Evolutionary conservation across 2,888 invertebrate species (phyloP).

Genomic region (Pemphredon lugubris): DNA sequence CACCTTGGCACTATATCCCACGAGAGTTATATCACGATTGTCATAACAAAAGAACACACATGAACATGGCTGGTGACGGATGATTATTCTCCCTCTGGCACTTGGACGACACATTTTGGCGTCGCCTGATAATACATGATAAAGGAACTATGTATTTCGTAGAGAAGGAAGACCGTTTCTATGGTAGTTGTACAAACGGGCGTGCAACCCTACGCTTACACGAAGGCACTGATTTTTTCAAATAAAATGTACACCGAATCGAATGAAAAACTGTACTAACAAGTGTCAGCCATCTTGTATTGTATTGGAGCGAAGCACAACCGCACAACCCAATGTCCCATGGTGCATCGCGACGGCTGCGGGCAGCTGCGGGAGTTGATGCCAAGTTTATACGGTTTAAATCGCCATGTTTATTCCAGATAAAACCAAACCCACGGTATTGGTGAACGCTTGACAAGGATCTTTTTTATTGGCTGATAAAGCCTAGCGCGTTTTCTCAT

Average conservation of each 20-base stretch:
- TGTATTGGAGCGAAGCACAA: slow-evolving; percentile 69
- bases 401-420: slow-evolving; percentile 38
- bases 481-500: slow-evolving; percentile 21
- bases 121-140: slow-evolving; percentile 66
- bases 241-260: slow-evolving; percentile 66
- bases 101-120: slow-evolving; percentile 71
- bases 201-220: slow-evolving; percentile 38
- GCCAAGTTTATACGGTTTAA: slow-evolving; percentile 42
- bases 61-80: slow-evolving; percentile 70
- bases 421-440: slow-evolving; percentile 16
- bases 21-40: slow-evolving; percentile 70
- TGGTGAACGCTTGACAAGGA: slow-evolving; percentile 21
- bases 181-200: slow-evolving; percentile 33
- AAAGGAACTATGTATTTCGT: slow-evolving; percentile 35
- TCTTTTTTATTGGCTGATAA: slow-evolving; percentile 30
- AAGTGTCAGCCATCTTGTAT: slow-evolving; percentile 82
- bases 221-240: slow-evolving; percentile 67
- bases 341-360: slow-evolving; percentile 61
- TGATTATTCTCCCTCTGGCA: slow-evolving; percentile 64
- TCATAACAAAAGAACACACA: slow-evolving; percentile 73
- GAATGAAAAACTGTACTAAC: slow-evolving; percentile 79
- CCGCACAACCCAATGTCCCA: slow-evolving; percentile 66
- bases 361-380: slow-evolving; percentile 51
- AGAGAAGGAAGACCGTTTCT: slow-evolving; percentile 42
- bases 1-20: slow-evolving; percentile 58